Evolutionary conservation across 2,113 vertebrate species (phyloP), one percentile per base, ranked within the genome.

Genomic region (Microtus richardsoni): DNA sequence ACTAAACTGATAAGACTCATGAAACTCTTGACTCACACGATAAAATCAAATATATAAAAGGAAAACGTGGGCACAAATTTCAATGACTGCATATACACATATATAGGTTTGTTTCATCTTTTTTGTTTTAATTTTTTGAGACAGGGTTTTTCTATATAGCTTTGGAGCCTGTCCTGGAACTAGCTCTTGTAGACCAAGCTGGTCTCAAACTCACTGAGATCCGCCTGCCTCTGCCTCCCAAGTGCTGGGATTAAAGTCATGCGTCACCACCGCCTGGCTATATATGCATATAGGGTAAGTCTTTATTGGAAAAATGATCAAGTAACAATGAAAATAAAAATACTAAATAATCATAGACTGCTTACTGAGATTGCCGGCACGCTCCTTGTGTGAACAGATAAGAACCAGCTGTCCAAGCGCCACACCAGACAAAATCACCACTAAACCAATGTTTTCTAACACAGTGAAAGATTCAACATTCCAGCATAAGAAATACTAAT

Each of bases 11-110:
- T 66, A 91, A 91, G 39, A 52, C 91, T 73, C 17, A 86, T 47
- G 60, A 39, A 36, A 22, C 41, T 52, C 21, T 78, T 91, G 4
- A 92, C 39, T 86, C 78, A 91, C 58, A 71, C 86, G 87, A 85
- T 82, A 88, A 94, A 93, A 91, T 41, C n/a, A 73, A 94, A 77
- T 74, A 74, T 12, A 71, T 89, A 87, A 68, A 77, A 94, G 93
- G 11, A 78, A 94, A 88, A 78, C 26, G 4, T 84, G 24, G 73
- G 89, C 49, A 95, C 21, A 52, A 86, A 88, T 80, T 5, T 80
- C 88, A 88, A 84, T 39, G 71, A 85, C 19, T 88, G 4, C 11
- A 74, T 36, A 44, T 73, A 73, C n/a, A 44, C 13, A 47, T 28
- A 47, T 71, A 82, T 8, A 14, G n/a, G n/a, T 58, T 58, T 58